phyloP scores from a whole-genome alignment of 2,113 vertebrate genomes.

The Centrocercus urophasianus region DNA sequence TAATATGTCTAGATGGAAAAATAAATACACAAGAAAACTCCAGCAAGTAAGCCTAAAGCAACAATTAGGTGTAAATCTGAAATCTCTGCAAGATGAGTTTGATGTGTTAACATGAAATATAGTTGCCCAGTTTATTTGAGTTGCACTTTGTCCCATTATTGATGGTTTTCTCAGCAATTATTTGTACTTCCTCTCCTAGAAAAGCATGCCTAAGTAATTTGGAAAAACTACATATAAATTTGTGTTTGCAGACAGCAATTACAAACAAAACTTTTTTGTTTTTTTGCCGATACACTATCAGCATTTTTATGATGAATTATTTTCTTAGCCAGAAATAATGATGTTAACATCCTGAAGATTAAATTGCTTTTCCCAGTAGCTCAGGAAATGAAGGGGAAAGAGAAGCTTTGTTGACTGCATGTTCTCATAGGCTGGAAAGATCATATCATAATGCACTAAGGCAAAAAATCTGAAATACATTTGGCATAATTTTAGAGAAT shows the following conservation, averaged over 20 bases:
- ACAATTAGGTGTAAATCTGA: background rate
- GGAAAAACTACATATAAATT: background rate
- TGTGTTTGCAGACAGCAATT: background rate
- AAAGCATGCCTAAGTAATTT: background rate
- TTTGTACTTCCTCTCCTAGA: background rate
- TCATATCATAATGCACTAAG: background rate
- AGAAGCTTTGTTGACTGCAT: constrained; percentile 18
- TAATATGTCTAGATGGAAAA: background rate
- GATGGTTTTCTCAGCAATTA: background rate
- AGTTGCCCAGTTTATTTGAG: background rate
- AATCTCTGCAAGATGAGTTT: background rate
- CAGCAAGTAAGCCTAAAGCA: background rate
- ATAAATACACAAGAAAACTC: background rate
- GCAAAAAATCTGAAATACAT: background rate
- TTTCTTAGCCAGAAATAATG: constrained; percentile 43
- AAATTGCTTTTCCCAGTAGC: constrained; percentile 49
- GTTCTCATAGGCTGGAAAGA: constrained; percentile 29
- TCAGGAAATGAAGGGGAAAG: constrained; percentile 46
- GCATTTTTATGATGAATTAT: constrained; percentile 13
- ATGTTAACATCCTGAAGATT: constrained; percentile 39
- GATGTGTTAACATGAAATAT: background rate
- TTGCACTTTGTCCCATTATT: background rate
- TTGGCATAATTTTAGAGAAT: constrained; percentile 12
- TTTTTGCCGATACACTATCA: constrained; percentile 2
- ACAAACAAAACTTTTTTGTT: background rate